A percentile compares a stretch with the other conserved stretches of the same genome.
These are phyloP conservation scores for Pleuronectes platessa DNA, from an alignment of 2,113 vertebrate species.

Conservation along the genomic window DNA sequence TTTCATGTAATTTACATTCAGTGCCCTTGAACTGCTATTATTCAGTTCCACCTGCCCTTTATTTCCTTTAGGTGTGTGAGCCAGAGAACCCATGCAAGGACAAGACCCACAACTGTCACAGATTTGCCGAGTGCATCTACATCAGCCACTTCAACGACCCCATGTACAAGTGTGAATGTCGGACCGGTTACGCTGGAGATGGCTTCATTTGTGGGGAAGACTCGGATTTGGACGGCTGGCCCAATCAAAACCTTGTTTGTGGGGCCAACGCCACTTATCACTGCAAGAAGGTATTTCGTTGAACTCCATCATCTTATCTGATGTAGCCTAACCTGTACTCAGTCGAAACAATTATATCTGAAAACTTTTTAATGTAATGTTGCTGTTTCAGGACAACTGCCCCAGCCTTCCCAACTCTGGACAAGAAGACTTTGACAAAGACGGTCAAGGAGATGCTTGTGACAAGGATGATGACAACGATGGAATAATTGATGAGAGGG, in stretches of 20 bases:
- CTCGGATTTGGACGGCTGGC: conserved; percentile 98
- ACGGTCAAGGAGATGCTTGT: conserved; percentile 95
- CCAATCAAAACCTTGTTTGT: conserved; percentile 94
- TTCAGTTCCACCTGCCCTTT: neutral
- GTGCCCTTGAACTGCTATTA: neutral
- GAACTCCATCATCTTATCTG: neutral
- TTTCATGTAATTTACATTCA: neutral
- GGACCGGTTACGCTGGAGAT: conserved; percentile 95
- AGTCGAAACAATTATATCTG: neutral
- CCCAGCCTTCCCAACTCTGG: conserved; percentile 97
- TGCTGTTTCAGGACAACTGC: conserved; percentile 91
- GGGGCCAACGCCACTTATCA: conserved; percentile 93
- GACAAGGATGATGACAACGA: conserved; percentile 98
- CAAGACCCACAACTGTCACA: conserved; percentile 93
- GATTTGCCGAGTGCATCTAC: conserved; percentile 91
- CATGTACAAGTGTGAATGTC: conserved; percentile 97
- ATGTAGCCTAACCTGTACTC: neutral
- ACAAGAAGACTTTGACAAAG: conserved; percentile 97
- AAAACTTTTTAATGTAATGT: too few species aligned
- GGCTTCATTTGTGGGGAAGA: conserved; percentile 96
- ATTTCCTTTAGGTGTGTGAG: conserved; percentile 88
- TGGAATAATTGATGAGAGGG: conserved; percentile 91
- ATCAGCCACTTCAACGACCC: conserved; percentile 96
- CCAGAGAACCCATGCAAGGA: conserved; percentile 96
- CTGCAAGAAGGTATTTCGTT: conserved; percentile 88